These are phyloP conservation scores for Barypeithes pellucidus DNA, from an alignment of 2,888 invertebrate species.

Conservation along the genomic window DNA sequence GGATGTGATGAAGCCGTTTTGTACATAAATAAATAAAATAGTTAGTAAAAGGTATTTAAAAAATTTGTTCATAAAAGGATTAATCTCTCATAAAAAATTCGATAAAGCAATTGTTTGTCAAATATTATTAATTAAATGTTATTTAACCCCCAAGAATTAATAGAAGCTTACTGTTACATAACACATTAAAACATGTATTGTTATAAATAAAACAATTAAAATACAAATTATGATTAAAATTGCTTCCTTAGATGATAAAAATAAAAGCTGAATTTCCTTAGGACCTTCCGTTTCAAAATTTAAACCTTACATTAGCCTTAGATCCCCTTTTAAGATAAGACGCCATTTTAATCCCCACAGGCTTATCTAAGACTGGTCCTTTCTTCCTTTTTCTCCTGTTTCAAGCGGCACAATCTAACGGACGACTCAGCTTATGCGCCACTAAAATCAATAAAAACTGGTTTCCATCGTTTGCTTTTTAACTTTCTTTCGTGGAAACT, in stretches of 20 bases:
- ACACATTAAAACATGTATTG: too few relatives aligned
- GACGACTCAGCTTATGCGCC: constrained; percentile 16
- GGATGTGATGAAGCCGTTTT: too few relatives aligned
- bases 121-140: too few relatives aligned
- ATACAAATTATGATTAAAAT: not conserved
- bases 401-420: constrained; percentile 14
- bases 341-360: constrained; percentile 20
- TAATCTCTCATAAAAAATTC: too few relatives aligned
- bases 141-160: too few relatives aligned
- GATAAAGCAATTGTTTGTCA: too few relatives aligned
- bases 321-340: constrained; percentile 20
- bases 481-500: not conserved
- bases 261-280: not conserved
- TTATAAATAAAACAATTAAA: too few relatives aligned
- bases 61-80: too few relatives aligned
- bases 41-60: too few relatives aligned
- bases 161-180: too few relatives aligned
- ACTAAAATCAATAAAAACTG: constrained; percentile 25
- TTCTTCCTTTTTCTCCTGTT: constrained; percentile 7
- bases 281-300: constrained; percentile 1
- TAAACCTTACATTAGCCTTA: constrained; percentile 5
- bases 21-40: too few relatives aligned
- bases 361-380: constrained; percentile 15
- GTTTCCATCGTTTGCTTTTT: constrained; percentile 2
- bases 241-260: not conserved